Evolutionary conservation across 2,888 invertebrate species (phyloP).

Genomic region (Caenorhabditis sp.): DNA sequence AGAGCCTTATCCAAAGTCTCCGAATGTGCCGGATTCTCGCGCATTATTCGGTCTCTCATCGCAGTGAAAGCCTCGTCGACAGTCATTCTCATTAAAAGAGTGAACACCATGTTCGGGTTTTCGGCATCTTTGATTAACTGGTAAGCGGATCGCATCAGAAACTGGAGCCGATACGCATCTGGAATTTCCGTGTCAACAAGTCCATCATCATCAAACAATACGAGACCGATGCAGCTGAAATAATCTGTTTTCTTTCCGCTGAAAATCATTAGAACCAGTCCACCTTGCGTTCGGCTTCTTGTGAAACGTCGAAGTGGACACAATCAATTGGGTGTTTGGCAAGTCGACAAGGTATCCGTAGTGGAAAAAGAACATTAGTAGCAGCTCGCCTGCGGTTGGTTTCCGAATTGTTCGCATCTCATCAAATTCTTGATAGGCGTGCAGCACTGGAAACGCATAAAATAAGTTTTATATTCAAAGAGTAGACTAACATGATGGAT

Average conservation of each 20-base stretch:
- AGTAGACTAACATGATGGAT: neutral
- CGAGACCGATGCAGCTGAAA: conserved; percentile 3
- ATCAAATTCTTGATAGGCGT: neutral
- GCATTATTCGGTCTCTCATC: neutral
- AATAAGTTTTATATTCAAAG: neutral
- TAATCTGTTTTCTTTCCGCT: neutral
- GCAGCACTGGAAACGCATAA: conserved; percentile 11
- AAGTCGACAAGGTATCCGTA: conserved; percentile 26
- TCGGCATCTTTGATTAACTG: neutral
- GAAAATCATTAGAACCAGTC: neutral
- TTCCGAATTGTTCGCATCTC: neutral
- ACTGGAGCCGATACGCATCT: conserved; percentile 9
- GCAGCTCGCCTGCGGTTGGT: neutral
- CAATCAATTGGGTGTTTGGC: neutral
- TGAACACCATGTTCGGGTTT: neutral
- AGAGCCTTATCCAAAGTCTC: neutral
- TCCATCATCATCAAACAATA: neutral
- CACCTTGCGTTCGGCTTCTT: neutral
- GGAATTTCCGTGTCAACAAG: neutral
- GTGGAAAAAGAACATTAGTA: conserved; percentile 25
- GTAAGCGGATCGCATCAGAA: conserved; percentile 8
- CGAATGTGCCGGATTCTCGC: neutral
- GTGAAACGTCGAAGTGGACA: neutral
- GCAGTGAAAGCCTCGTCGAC: conserved; percentile 5
- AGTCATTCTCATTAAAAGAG: neutral